Percentiles rank a stretch among this genome's conserved stretches.
phyloP scores from a whole-genome alignment of 2,888 invertebrate species.

The Stenchaetothrips biformis region DNA sequence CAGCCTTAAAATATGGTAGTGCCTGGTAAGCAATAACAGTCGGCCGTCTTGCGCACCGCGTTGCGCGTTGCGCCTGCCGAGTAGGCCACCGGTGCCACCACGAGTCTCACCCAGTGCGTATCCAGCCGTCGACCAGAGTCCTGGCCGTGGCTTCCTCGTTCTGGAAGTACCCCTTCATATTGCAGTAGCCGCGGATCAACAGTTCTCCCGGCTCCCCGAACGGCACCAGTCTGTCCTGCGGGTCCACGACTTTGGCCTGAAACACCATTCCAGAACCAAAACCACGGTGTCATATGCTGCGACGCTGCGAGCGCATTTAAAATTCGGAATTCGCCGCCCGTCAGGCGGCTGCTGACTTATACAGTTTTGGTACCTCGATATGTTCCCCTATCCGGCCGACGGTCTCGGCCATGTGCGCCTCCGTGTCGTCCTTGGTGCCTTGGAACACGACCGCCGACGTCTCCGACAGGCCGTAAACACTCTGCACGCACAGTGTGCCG shows the following conservation, averaged over 20 bases:
- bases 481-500: constrained; percentile 41
- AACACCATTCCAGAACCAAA: background rate
- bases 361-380: constrained; percentile 46
- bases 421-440: constrained; percentile 47
- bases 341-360: too few species aligned
- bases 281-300: too few species aligned
- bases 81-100: too few species aligned
- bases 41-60: background rate
- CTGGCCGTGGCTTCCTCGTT: constrained; percentile 69
- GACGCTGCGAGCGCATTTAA: too few species aligned
- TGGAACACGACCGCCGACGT: constrained; percentile 56
- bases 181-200: constrained; percentile 65
- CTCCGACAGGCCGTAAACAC: constrained; percentile 58
- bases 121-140: constrained; percentile 67
- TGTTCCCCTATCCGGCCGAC: constrained; percentile 53
- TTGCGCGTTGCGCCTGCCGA: too few species aligned
- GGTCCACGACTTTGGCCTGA: constrained; percentile 58
- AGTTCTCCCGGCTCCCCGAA: constrained; percentile 70
- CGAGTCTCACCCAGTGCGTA: constrained; percentile 75
- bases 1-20: too few species aligned
- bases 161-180: constrained; percentile 78
- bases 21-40: background rate
- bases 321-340: too few species aligned
- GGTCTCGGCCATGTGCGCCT: constrained; percentile 49
- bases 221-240: constrained; percentile 59